These are phyloP conservation scores for Euleptes europaea DNA, from an alignment of 2,113 vertebrate species.

Conservation along the genomic window DNA sequence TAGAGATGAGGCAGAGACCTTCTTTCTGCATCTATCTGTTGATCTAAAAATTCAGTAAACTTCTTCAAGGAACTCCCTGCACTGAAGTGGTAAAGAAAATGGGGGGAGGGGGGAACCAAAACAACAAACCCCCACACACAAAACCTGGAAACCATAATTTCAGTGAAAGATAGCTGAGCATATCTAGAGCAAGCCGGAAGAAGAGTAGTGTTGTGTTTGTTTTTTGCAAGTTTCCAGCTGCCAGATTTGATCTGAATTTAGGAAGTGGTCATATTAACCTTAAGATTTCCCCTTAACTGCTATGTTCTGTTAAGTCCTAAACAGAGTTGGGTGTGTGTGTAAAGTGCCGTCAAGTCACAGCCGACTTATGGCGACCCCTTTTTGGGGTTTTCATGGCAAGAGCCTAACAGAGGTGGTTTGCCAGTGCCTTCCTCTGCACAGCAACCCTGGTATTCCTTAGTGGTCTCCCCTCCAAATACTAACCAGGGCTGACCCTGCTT, in stretches of 20 bases:
- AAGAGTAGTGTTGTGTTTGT: background rate
- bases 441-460: too few species aligned
- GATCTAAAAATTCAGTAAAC: background rate
- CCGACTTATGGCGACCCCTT: too few species aligned
- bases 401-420: too few species aligned
- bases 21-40: constrained; percentile 62
- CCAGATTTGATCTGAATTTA: background rate
- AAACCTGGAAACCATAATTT: background rate
- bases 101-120: too few species aligned
- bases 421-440: too few species aligned
- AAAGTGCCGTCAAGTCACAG: too few species aligned
- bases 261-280: background rate
- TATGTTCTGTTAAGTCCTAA: background rate
- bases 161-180: background rate
- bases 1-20: constrained; percentile 67
- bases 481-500: too few species aligned
- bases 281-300: background rate
- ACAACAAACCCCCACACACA: constrained; percentile 12
- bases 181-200: background rate
- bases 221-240: background rate
- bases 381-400: too few species aligned
- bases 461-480: too few species aligned
- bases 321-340: too few species aligned
- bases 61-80: constrained; percentile 57
- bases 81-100: constrained; percentile 51